Base-by-base conservation (phyloP, 2,888 invertebrate genomes). In the Catocala sponsa region DNA sequence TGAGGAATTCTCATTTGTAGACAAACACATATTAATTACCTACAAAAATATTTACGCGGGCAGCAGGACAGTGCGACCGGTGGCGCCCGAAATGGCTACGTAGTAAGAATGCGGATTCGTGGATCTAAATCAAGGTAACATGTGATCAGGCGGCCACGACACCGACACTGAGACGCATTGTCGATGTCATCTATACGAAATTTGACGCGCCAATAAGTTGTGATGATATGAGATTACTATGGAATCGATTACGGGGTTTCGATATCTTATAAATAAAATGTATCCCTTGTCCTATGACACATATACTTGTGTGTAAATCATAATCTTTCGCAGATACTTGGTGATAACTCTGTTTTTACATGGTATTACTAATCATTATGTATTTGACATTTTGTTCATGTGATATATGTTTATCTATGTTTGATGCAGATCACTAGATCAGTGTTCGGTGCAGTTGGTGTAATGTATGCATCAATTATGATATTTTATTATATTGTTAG, bases 61-160 rank as follows among this genome's bases (percentile, higher is more conserved):
- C 83, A 80, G 79, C 80, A 76, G 79, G 83, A 83, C 78, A 78
- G 80, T 83, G 78, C 72, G 83, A 81, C 81, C 83, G 79, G 81
- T 87, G 91, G 91, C 91, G 91, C 88, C 88, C 87, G 86, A 84
- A 83, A 83, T 84, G 82, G 80, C 84, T 84, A 88, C 87, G 85
- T 87, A 86, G 82, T 86, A 91, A 91, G 94, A 94, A 94, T 94
- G 94, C 94, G 94, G 94, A 94, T 93, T 91, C 86, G 80, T 80
- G 85, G 84, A 86, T 90, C 85, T 88, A 86, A 90, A 93, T 91
- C 92, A 92, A 93, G 91, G 91, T 92, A 90, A 91, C 84, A 78
- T 83, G 80, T 83, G 85, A 86, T 82, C 85, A 85, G 79, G 76
- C 83, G 82, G 75, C 79, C 80, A 81, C 83, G 82, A 81, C 83